Conservation (phyloP, 2,797 vertebrate genomes). For the Aldrovandia affinis region DNA sequence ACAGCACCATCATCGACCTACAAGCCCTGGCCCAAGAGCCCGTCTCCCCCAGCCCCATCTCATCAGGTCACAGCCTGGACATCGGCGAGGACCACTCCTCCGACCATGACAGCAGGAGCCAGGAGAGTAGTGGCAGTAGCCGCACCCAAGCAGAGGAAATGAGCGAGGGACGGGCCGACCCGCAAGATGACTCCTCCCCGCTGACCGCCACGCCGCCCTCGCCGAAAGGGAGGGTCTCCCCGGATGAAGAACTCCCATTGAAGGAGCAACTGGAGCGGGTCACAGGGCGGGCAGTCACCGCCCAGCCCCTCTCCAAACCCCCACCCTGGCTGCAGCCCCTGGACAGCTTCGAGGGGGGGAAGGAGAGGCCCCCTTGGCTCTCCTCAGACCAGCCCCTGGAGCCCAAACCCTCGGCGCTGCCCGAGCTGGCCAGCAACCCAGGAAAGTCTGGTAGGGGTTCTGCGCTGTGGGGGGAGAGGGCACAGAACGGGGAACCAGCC, state of each 20-base stretch:
- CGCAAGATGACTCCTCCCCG: conserved; percentile 54
- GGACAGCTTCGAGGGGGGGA: conserved; percentile 51
- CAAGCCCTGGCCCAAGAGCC: conserved; percentile 64
- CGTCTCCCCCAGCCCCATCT: conserved; percentile 65
- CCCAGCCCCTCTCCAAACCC: conserved; percentile 68
- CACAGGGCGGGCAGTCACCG: conserved; percentile 67
- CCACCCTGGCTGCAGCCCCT: conserved; percentile 85
- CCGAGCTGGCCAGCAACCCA: conserved; percentile 63
- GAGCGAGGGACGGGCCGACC: conserved; percentile 52
- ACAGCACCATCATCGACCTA: conserved; percentile 75
- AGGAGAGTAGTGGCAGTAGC: conserved; percentile 37
- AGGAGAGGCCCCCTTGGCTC: conserved; percentile 77
- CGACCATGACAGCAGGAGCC: conserved; percentile 44
- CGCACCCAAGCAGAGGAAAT: conserved; percentile 40
- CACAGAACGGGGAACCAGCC: conserved; percentile 49
- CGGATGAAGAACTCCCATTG: conserved; percentile 62
- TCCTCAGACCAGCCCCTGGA: conserved; percentile 64
- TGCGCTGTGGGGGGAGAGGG: conserved; percentile 35
- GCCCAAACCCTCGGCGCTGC: conserved; percentile 54
- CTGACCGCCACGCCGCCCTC: conserved; percentile 43
- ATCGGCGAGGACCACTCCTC: conserved; percentile 50
- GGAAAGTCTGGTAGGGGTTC: conserved; percentile 62
- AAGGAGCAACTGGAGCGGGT: conserved; percentile 69
- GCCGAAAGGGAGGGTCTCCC: conserved; percentile 32
- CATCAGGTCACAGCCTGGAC: conserved; percentile 65